Percentiles rank a stretch among this genome's conserved stretches.
These are phyloP conservation scores for Ceratitis capitata DNA, from an alignment of 1,140 invertebrate genomes.

Conservation along the genomic window DNA sequence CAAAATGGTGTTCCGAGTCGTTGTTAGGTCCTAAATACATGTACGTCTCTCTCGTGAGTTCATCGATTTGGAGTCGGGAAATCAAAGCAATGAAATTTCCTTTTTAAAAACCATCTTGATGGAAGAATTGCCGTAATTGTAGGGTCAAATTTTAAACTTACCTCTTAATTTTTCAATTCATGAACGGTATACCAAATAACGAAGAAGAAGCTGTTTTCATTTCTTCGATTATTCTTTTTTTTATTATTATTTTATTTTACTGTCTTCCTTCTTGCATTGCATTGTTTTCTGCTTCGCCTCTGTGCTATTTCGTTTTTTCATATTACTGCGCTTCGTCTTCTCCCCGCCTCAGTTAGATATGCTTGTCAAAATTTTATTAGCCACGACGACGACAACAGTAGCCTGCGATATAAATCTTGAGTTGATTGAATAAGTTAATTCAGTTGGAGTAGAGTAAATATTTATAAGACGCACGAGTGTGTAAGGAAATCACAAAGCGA, in stretches of 20 bases:
- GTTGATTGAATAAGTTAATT: constrained; percentile 6
- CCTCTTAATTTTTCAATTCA: not conserved
- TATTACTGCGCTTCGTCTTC: not conserved
- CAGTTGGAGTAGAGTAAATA: not conserved
- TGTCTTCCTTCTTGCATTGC: not conserved
- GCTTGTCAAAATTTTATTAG: not conserved
- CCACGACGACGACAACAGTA: not conserved
- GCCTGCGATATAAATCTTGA: not conserved
- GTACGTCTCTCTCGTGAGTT: too few relatives aligned
- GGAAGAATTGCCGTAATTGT: too few relatives aligned
- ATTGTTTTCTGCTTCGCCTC: too few relatives aligned
- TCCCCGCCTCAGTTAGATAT: not conserved
- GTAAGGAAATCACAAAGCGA: not conserved
- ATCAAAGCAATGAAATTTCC: too few relatives aligned
- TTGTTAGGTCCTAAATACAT: too few relatives aligned
- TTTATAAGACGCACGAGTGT: not conserved
- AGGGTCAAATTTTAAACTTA: too few relatives aligned
- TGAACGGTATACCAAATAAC: not conserved
- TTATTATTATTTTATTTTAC: not conserved
- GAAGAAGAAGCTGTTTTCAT: not conserved
- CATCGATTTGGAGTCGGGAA: too few relatives aligned
- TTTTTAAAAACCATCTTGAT: too few relatives aligned
- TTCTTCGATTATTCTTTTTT: not conserved
- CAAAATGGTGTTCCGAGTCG: too few relatives aligned
- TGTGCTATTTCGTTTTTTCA: not conserved